Conservation (phyloP, 1,140 invertebrate species). For the Dryas iulia region DNA sequence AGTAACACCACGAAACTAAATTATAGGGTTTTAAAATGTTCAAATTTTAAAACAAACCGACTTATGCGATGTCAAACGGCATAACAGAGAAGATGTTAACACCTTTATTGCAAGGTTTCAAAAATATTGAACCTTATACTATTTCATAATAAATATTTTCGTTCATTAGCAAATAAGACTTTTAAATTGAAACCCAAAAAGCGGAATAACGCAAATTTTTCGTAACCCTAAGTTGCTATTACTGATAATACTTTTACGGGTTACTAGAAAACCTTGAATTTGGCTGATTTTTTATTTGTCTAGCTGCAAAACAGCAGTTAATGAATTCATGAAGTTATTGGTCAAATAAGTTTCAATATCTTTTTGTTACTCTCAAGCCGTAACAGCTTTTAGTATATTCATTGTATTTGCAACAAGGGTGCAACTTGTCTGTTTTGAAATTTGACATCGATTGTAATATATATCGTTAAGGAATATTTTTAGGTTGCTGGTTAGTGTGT, state of each 20-base stretch:
- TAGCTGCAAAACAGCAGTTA: not conserved
- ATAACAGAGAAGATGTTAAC: not conserved
- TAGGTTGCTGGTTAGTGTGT: not conserved
- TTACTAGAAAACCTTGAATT: no score
- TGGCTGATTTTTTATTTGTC: not conserved
- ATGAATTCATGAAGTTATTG: not conserved
- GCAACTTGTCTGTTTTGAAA: not conserved
- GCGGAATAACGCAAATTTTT: not conserved
- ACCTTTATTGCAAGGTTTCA: not conserved
- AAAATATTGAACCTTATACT: not conserved
- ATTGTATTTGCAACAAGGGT: not conserved
- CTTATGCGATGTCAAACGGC: not conserved
- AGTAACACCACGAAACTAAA: conserved; percentile 48
- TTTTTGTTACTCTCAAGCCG: no score
- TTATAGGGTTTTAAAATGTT: not conserved
- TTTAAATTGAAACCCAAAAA: conserved; percentile 29
- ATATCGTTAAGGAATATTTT: not conserved
- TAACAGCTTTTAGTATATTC: no score
- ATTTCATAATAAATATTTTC: conserved; percentile 9
- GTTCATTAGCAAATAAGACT: conserved; percentile 31
- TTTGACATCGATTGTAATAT: not conserved
- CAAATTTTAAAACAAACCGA: not conserved
- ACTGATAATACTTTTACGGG: no score
- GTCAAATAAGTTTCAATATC: not conserved
- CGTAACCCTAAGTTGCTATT: no score